Conservation (phyloP, 2,113 vertebrate genomes). For the Leucopsar rothschildi region DNA sequence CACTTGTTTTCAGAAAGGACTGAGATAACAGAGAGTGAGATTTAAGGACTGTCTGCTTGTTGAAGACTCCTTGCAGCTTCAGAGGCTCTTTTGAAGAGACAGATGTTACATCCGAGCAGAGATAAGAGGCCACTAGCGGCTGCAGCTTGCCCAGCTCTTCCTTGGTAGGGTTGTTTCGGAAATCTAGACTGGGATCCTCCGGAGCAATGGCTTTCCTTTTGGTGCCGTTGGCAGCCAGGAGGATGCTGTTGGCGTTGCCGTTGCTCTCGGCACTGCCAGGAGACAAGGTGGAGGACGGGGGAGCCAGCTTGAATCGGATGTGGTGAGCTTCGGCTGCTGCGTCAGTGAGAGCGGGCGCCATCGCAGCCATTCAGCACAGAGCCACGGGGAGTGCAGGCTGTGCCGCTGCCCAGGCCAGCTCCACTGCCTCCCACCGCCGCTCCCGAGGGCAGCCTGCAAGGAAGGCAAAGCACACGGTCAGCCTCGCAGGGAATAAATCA, state of each 20-base stretch:
- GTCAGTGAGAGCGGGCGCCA: conserved; percentile 99
- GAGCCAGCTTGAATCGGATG: conserved; percentile 99
- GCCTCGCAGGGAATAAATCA: rapidly evolving
- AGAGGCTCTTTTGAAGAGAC: conserved; percentile 92
- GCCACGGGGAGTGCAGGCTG: conserved; percentile 90
- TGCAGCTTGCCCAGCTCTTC: conserved; percentile 91
- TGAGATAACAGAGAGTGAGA: conserved; percentile 87
- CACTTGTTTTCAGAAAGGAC: conserved; percentile 83
- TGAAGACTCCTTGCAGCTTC: conserved; percentile 93
- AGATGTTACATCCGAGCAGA: conserved; percentile 93
- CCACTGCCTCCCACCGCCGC: conserved; percentile 87
- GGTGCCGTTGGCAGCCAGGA: conserved; percentile 87
- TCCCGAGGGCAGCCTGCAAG: conserved; percentile 83
- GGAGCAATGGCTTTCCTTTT: conserved; percentile 84
- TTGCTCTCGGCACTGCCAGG: conserved; percentile 93
- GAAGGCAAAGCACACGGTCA: not conserved
- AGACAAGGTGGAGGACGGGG: conserved; percentile 94
- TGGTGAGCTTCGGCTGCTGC: conserved; percentile 99
- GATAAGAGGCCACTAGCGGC: conserved; percentile 91
- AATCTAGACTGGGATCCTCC: conserved; percentile 85
- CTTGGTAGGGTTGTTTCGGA: conserved; percentile 78
- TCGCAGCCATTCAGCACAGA: conserved; percentile 99
- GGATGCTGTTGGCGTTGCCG: conserved; percentile 91
- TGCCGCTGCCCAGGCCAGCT: conserved; percentile 83
- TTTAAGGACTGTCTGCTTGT: conserved; percentile 93